Evolutionary conservation across 2,797 vertebrate species (phyloP).

Genomic region (Molossus molossus): DNA sequence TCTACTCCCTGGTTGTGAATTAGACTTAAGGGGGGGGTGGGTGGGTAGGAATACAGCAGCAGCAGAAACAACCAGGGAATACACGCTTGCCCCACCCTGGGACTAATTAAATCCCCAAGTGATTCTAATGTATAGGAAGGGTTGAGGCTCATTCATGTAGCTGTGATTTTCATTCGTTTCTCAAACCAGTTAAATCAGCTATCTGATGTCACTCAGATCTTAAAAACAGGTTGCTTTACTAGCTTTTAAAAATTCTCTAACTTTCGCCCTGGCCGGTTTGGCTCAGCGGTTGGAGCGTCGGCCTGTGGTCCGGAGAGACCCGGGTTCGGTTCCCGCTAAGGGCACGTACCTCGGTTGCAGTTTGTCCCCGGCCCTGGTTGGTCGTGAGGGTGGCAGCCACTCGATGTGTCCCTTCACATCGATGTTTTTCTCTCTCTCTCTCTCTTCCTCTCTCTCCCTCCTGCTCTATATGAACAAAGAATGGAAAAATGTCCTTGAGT

Average conservation of each 20-base stretch:
- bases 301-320: too few relatives aligned
- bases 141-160: background rate
- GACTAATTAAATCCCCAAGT: background rate
- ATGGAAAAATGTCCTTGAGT: too few relatives aligned
- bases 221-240: constrained; percentile 13
- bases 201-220: background rate
- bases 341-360: too few relatives aligned
- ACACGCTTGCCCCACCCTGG: rapidly evolving
- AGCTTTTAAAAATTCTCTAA: constrained; percentile 37
- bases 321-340: too few relatives aligned
- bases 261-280: background rate
- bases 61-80: background rate
- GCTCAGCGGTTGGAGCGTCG: too few relatives aligned
- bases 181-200: background rate
- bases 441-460: too few relatives aligned
- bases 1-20: background rate
- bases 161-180: background rate
- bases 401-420: too few relatives aligned
- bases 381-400: too few relatives aligned
- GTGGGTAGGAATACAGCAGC: background rate
- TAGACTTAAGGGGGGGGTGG: background rate
- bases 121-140: background rate
- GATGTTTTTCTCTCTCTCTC: too few relatives aligned
- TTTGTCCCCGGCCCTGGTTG: too few relatives aligned
- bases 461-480: too few relatives aligned